Percentiles rank a stretch among this genome's conserved stretches.
Conservation (phyloP, 2,113 vertebrate species). For the Machaerirhynchus nigripectus region DNA sequence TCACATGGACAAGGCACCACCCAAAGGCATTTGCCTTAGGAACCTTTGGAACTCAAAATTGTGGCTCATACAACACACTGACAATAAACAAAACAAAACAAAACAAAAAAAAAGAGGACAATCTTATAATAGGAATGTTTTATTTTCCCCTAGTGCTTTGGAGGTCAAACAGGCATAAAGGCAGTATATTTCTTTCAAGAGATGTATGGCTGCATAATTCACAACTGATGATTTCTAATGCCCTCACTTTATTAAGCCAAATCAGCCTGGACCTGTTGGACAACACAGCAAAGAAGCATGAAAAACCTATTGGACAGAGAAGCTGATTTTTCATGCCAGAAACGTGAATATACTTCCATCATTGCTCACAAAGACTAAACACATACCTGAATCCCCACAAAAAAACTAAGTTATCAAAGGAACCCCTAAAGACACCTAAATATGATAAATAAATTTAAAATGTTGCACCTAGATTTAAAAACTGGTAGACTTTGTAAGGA, state of each 20-base stretch:
- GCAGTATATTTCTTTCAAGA: not conserved
- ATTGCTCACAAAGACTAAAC: not conserved
- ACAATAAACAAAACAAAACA: not conserved
- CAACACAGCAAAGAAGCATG: not conserved
- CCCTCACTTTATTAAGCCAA: not conserved
- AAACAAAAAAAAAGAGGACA: not conserved
- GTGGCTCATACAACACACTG: not conserved
- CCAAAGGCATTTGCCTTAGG: not conserved
- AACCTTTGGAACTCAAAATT: not conserved
- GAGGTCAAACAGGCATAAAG: not conserved
- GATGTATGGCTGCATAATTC: not conserved
- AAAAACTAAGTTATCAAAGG: not conserved
- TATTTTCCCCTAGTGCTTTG: not conserved
- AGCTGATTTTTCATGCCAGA: not conserved
- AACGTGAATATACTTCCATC: not conserved
- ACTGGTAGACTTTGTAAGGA: not conserved
- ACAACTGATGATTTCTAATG: not conserved
- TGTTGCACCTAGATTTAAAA: not conserved
- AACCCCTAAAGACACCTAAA: not conserved
- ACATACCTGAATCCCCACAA: not conserved
- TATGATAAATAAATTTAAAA: not conserved
- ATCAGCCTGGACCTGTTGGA: not conserved
- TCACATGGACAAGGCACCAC: not conserved
- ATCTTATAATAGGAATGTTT: not conserved
- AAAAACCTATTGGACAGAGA: not conserved